Evolutionary conservation across 2,113 vertebrate species (phyloP), one percentile per base, ranked within the genome.

Genomic region (Numida meleagris): DNA sequence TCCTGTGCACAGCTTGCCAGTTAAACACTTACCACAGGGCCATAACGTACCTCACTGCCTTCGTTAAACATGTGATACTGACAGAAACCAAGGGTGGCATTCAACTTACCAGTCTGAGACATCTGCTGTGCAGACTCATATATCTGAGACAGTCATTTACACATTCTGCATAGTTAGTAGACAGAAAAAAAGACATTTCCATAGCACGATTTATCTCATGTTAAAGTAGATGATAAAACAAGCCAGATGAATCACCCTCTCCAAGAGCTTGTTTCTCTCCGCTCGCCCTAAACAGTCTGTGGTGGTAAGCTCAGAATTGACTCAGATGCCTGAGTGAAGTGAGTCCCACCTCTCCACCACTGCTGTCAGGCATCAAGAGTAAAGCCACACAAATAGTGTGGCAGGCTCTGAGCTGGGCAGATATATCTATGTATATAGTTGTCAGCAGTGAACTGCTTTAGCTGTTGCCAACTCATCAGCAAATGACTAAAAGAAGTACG

Each of bases 151-250:
- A 88, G 92, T 43, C 61, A 94, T 95, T 95, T 96, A 96, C 92
- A 94, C 96, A 92, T 95, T 88, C 70, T 88, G 96, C 80, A 94
- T 81, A 95, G 95, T 57, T 90, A 96, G 83, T 88, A 96, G 96
- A 96, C 86, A 94, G 86, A 88, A 95, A 94, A 93, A 90, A 45
- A 95, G 89, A 78, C 82, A 96, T 88, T 96, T 93, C 83, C 94
- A 95, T 57, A 93, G 92, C 86, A 96, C 12, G 24, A 94, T 90
- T 95, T 95, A 75, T 78, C 92, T 93, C 80, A 63, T 93, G 23
- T 73, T 57, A 40, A 96, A 88, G 94, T 0, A 92, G 80, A 92
- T 20, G 58, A 92, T 93, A 93, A 93, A 93, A 88, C 10, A 25
- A 96, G 86, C 88, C 86, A 78, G 80, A 96, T 96, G 95, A 96